phyloP scores from a whole-genome alignment of 1,140 invertebrate genomes.

The Lerema accius region DNA sequence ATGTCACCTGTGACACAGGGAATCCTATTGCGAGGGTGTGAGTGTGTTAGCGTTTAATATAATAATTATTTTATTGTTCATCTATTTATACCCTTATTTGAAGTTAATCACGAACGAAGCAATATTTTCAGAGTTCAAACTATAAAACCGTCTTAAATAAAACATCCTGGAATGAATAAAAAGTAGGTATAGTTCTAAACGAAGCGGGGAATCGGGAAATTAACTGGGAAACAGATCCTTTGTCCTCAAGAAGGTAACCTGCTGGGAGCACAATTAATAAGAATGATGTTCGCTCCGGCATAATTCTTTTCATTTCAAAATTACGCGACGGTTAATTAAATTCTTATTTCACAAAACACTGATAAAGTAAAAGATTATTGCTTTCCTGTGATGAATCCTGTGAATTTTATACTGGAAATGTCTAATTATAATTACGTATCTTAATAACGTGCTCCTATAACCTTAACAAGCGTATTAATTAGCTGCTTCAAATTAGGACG shows the following conservation, averaged over 20 bases:
- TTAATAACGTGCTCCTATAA: too few species aligned
- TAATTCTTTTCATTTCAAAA: constrained; percentile 22
- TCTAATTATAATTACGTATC: too few species aligned
- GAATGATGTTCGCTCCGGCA: constrained; percentile 22
- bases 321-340: background rate
- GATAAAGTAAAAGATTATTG: background rate
- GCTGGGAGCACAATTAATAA: constrained; percentile 27
- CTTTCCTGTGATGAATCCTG: too few species aligned
- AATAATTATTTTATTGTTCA: too few species aligned
- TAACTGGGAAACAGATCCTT: constrained; percentile 22
- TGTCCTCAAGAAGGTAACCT: constrained; percentile 29
- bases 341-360: constrained; percentile 10
- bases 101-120: constrained; percentile 15
- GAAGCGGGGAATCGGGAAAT: constrained; percentile 26
- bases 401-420: too few species aligned
- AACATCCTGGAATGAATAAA: constrained; percentile 11
- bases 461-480: too few species aligned
- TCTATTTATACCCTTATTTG: background rate
- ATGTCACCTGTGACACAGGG: too few species aligned
- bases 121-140: constrained; percentile 13
- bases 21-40: too few species aligned
- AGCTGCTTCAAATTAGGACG: too few species aligned
- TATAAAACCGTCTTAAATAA: background rate
- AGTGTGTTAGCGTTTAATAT: too few species aligned
- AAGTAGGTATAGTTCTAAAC: constrained; percentile 24